phyloP scores from a whole-genome alignment of 2,113 vertebrate genomes.

The Notechis scutatus region DNA sequence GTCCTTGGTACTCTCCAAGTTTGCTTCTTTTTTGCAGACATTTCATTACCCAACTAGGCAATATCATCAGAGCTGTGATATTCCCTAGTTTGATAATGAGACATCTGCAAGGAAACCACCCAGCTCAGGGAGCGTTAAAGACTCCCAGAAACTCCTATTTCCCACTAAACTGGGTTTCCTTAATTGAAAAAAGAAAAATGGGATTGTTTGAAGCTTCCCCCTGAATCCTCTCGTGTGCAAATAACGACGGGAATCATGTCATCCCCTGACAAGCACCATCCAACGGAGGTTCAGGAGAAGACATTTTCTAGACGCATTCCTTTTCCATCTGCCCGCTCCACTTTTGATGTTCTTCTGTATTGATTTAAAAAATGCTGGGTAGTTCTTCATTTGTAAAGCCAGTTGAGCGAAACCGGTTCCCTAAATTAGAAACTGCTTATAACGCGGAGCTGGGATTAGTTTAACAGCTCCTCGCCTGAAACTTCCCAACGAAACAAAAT shows the following conservation, averaged over 20 bases:
- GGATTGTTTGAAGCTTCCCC: conserved; percentile 35
- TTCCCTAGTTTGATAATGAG: no score
- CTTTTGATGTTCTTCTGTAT: neutral
- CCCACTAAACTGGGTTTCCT: conserved; percentile 51
- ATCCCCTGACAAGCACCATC: conserved; percentile 10
- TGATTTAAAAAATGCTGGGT: conserved; percentile 26
- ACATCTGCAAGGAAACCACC: no score
- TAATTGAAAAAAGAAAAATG: conserved; percentile 21
- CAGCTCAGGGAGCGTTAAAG: neutral
- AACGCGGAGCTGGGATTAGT: neutral
- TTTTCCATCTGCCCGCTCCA: neutral
- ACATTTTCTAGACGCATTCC: conserved; percentile 23
- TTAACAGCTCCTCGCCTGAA: neutral
- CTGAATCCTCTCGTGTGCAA: conserved; percentile 35
- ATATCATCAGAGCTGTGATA: no score
- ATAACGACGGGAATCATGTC: neutral
- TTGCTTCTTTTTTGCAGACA: conserved; percentile 8
- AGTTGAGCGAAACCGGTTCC: conserved; percentile 19
- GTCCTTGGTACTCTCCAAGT: no score
- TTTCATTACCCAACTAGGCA: no score
- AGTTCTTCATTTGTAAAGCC: conserved; percentile 47
- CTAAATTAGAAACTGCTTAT: conserved; percentile 46
- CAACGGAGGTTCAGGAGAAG: neutral
- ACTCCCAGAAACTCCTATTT: conserved; percentile 41
- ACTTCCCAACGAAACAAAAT: neutral